These are phyloP conservation scores for Ceriagrion tenellum DNA, from an alignment of 2,888 invertebrate species.

Conservation along the genomic window DNA sequence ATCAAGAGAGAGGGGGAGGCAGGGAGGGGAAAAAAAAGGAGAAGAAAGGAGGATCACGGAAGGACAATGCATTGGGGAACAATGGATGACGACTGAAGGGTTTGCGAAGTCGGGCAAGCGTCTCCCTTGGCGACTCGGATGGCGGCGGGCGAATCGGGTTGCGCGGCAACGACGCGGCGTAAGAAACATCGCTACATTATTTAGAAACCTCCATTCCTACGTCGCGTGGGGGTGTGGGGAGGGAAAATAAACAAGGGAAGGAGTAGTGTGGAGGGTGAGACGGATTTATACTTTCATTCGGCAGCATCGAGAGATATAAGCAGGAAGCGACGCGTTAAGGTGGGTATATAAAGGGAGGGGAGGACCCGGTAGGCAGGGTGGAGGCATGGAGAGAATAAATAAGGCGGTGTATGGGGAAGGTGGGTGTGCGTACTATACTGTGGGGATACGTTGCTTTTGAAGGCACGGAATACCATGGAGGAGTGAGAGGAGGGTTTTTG, in stretches of 20 bases:
- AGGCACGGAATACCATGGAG: neutral
- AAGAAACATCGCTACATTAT: constrained; percentile 9
- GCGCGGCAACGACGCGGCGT: neutral
- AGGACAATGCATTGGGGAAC: constrained; percentile 39
- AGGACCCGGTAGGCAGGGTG: neutral
- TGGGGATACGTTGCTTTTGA: constrained; percentile 13
- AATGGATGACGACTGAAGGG: constrained; percentile 53
- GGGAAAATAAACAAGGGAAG: neutral
- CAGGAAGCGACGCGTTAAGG: constrained; percentile 44
- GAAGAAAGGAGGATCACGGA: neutral
- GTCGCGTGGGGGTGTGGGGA: neutral
- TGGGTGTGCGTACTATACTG: neutral
- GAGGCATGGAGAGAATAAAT: constrained; percentile 15
- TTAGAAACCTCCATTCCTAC: neutral
- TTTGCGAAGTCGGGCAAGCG: constrained; percentile 15
- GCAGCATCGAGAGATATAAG: constrained; percentile 22
- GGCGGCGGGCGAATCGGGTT: neutral
- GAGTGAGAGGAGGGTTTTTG: neutral
- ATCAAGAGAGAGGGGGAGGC: neutral
- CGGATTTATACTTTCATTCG: constrained; percentile 33
- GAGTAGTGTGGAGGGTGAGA: neutral
- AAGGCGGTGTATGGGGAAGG: neutral
- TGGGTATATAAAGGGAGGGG: neutral
- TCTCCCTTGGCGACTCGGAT: neutral
- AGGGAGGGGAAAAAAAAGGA: neutral